Conservation (phyloP, 2,113 vertebrate genomes). For the Bagarius yarrelli region DNA sequence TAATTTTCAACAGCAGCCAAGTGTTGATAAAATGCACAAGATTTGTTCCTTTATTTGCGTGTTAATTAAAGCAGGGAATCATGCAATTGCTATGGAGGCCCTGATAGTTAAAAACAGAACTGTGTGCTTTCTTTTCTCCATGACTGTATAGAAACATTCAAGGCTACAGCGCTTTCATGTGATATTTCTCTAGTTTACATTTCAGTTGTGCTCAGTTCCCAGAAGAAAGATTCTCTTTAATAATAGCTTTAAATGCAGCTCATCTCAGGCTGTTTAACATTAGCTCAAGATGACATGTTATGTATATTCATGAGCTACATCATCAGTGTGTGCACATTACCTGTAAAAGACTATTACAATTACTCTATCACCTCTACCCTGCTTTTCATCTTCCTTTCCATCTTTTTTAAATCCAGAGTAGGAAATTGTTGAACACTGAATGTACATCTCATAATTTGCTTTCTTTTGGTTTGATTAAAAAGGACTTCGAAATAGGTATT, state of each 20-base stretch:
- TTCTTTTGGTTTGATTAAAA: background rate
- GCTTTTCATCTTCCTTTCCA: too few relatives aligned
- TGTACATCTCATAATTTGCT: background rate
- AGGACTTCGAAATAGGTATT: too few relatives aligned
- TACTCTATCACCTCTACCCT: too few relatives aligned
- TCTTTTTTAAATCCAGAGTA: background rate
- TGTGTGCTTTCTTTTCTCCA: background rate
- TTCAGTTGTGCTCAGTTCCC: background rate
- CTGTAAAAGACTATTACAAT: slow-evolving; percentile 9
- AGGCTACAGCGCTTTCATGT: slow-evolving; percentile 4
- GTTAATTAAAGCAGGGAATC: background rate
- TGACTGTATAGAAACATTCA: slow-evolving; percentile 6
- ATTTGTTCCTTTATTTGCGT: background rate
- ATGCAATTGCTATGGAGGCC: background rate
- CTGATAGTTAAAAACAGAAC: background rate
- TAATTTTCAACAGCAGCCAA: too few relatives aligned
- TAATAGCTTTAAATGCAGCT: slow-evolving; percentile 28
- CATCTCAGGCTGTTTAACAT: slow-evolving; percentile 23
- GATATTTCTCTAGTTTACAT: slow-evolving; percentile 11
- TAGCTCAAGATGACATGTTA: background rate
- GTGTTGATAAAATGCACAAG: too few relatives aligned
- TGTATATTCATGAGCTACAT: slow-evolving; percentile 27
- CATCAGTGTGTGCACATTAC: slow-evolving; percentile 22
- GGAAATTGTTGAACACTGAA: background rate
- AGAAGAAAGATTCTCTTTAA: slow-evolving; percentile 12